Conservation (phyloP, 2,888 invertebrate species). For the Entomobrya multifasciata region DNA sequence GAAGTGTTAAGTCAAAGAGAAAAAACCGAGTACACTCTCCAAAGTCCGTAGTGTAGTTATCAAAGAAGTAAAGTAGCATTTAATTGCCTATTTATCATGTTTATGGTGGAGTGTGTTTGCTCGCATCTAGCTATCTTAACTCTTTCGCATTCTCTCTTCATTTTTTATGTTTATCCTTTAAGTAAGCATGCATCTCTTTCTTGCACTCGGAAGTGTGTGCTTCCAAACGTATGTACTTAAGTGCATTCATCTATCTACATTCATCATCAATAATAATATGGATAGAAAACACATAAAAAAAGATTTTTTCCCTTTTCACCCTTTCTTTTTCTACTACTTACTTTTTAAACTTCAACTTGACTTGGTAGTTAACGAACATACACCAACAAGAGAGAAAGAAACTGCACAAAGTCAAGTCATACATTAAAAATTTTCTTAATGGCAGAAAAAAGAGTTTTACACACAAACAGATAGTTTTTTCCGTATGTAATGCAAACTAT, state of each 20-base stretch:
- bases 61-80: slow-evolving; percentile 72
- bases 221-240: not conserved
- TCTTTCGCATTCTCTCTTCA: slow-evolving; percentile 1
- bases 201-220: not conserved
- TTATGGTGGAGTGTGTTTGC: slow-evolving; percentile 69
- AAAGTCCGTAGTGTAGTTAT: slow-evolving; percentile 46
- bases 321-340: not conserved
- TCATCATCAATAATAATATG: slow-evolving; percentile 36
- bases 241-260: slow-evolving; percentile 22
- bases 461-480: not conserved
- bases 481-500: not conserved
- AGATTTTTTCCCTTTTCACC: not conserved
- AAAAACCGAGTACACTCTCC: slow-evolving; percentile 17
- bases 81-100: slow-evolving; percentile 75
- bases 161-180: slow-evolving; percentile 31
- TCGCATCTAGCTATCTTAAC: slow-evolving; percentile 9
- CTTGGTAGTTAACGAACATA: not conserved
- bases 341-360: slow-evolving; percentile 1
- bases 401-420: slow-evolving; percentile 18
- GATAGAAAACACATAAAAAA: not conserved
- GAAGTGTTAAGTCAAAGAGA: slow-evolving; percentile 55
- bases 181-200: not conserved
- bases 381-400: not conserved
- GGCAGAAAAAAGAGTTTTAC: slow-evolving; percentile 31
- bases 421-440: slow-evolving; percentile 33